These are phyloP conservation scores for Entomobrya multifasciata DNA, from an alignment of 2,888 invertebrate genomes.

Conservation along the genomic window DNA sequence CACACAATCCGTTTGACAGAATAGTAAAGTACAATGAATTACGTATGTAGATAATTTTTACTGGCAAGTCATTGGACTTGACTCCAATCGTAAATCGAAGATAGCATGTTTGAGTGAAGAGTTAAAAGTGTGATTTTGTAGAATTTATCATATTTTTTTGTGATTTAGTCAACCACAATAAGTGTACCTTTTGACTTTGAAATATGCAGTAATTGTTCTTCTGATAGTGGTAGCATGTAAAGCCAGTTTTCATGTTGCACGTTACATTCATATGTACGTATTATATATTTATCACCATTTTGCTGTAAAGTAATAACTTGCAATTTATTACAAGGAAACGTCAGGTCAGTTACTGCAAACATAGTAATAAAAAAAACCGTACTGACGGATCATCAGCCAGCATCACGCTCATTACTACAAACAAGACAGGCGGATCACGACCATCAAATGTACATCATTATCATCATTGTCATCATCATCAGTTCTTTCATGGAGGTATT, in stretches of 20 bases:
- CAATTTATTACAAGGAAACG: constrained; percentile 61
- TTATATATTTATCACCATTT: constrained; percentile 4
- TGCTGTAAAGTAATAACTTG: constrained; percentile 33
- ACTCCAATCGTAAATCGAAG: constrained; percentile 14
- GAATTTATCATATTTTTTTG: no score
- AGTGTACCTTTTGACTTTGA: constrained; percentile 10
- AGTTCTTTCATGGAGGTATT: constrained; percentile 30
- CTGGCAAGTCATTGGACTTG: neutral
- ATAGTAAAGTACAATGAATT: neutral
- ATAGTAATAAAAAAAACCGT: constrained; percentile 26
- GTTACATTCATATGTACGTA: neutral
- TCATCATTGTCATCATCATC: neutral
- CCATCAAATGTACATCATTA: neutral
- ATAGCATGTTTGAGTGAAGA: constrained; percentile 19
- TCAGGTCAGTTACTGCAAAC: constrained; percentile 55
- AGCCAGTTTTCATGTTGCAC: constrained; percentile 14
- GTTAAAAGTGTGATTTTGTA: neutral
- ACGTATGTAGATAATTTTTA: neutral
- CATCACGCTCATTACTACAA: constrained; percentile 30
- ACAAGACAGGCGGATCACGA: constrained; percentile 47
- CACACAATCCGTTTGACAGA: neutral
- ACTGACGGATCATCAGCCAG: constrained; percentile 4
- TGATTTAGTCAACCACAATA: no score
- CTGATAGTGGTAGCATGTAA: constrained; percentile 29
- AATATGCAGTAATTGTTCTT: constrained; percentile 22